A percentile compares a stretch with the other conserved stretches of the same genome.
phyloP scores from a whole-genome alignment of 1,140 invertebrate species.

The Rhynchophorus ferrugineus region DNA sequence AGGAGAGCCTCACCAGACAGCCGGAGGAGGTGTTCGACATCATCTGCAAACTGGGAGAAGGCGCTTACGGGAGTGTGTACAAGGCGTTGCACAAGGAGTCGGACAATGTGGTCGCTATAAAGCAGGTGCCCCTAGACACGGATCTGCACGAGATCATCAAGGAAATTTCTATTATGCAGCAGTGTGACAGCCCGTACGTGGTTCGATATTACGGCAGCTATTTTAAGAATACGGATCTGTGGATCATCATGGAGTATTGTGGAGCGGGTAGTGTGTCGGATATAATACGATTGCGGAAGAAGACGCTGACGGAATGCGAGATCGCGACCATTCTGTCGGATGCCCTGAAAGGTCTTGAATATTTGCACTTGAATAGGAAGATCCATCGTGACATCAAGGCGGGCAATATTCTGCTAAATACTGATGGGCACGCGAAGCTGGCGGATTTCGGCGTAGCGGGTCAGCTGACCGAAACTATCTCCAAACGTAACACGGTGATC shows the following conservation, averaged over 20 bases:
- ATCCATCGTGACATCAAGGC: constrained; percentile 97
- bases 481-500: constrained; percentile 97
- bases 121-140: constrained; percentile 97
- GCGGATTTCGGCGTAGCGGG: constrained; percentile 99
- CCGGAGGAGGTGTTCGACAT: constrained; percentile 99
- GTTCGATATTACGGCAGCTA: constrained; percentile 99
- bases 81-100: constrained; percentile 93
- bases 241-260: constrained; percentile 99
- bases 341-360: constrained; percentile 92
- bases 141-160: constrained; percentile 99
- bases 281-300: constrained; percentile 95
- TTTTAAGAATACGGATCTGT: constrained; percentile 98
- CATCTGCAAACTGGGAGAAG: constrained; percentile 95
- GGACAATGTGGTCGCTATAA: constrained; percentile 95
- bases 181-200: constrained; percentile 97
- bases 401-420: constrained; percentile 96
- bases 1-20: constrained; percentile 89
- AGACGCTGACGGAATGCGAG: constrained; percentile 92
- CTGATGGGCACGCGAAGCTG: constrained; percentile 96
- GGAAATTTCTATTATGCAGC: constrained; percentile 99
- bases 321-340: constrained; percentile 94
- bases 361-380: constrained; percentile 90
- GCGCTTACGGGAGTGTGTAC: constrained; percentile 67
- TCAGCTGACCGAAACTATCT: constrained; percentile 99
- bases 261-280: constrained; percentile 98